Percentiles rank a stretch among this genome's conserved stretches.
Evolutionary conservation across 1,140 invertebrate species (phyloP).

Genomic region (Apis dorsata): DNA sequence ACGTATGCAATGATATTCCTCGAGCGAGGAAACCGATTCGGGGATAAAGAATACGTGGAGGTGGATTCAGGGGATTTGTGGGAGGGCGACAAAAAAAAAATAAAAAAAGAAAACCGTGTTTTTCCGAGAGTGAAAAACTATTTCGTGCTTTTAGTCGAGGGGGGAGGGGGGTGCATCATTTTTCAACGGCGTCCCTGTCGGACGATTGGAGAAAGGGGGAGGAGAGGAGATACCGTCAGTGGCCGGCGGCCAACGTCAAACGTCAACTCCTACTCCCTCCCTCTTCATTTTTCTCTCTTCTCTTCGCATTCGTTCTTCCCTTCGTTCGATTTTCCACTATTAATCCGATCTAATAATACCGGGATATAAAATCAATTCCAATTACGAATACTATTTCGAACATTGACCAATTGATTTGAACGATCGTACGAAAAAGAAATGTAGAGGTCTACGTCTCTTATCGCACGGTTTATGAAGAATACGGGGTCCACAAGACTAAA

Average conservation of each 20-base stretch:
- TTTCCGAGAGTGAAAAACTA: conserved; percentile 66
- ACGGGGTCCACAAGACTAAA: no score
- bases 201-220: conserved; percentile 52
- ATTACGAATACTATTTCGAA: no score
- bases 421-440: no score
- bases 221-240: conserved; percentile 55
- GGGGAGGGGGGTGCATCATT: conserved; percentile 71
- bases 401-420: no score
- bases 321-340: neutral
- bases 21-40: conserved; percentile 13
- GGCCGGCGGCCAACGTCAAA: conserved; percentile 74
- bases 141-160: conserved; percentile 71
- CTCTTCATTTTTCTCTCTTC: conserved; percentile 11
- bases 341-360: no score
- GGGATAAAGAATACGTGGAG: conserved; percentile 8
- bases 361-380: no score
- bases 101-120: conserved; percentile 42
- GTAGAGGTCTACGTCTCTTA: no score
- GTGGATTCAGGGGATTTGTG: conserved; percentile 38
- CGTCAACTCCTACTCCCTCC: conserved; percentile 61
- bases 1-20: neutral
- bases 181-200: conserved; percentile 73
- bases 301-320: no score
- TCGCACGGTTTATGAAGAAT: no score
- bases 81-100: conserved; percentile 10